Base-by-base conservation (phyloP, 2,888 invertebrate genomes). In the Schizotus pectinicornis region DNA sequence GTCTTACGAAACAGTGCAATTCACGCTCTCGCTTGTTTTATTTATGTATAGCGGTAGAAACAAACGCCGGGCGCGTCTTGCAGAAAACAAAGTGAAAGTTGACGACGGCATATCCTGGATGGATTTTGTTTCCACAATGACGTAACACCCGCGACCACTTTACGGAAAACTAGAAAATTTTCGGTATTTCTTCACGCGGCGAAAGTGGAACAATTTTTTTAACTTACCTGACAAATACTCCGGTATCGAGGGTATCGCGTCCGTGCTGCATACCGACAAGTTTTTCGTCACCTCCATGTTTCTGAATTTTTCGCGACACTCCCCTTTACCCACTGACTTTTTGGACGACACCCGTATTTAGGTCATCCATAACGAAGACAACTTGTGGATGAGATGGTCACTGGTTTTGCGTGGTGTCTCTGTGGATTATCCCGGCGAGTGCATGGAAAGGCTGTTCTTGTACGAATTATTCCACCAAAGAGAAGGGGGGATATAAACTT, bases 181-280 rank as follows among this genome's bases (percentile, higher is more conserved):
- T 31, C 3, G 11, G 2, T 35, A 35, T 7, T 33, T 43, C 12
- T 42, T 14, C 8, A 2, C 6, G 30, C 3, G n/a, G 41, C 52
- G 42, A 60, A 60, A 56, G 55, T 55, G 37, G 54, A 37, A 7
- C 57, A 34, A 30, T 8, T 48, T 59, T 48, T 59, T 13, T 7
- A 30, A 43, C 51, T 64, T 69, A 77, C 77, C 75, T 62, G 74
- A 70, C 61, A 77, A 63, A 67, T 75, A 77, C 50, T 71, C 74
- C 6, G 69, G 65, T 7, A 75, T 70, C 8, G 75, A 72, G 12
- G 77, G 77, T 41, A 77, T 68, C 13, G 32, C 31, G 11, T 2
- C 35, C 8, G 48, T 33, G 6, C 9, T 48, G 33, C 43, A 43
- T 43, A 7, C 32, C 6, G 43, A 45, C 34, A 52, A 8, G 50